Conservation (phyloP, 1,140 invertebrate genomes). For the Dufourea novaeangliae region DNA sequence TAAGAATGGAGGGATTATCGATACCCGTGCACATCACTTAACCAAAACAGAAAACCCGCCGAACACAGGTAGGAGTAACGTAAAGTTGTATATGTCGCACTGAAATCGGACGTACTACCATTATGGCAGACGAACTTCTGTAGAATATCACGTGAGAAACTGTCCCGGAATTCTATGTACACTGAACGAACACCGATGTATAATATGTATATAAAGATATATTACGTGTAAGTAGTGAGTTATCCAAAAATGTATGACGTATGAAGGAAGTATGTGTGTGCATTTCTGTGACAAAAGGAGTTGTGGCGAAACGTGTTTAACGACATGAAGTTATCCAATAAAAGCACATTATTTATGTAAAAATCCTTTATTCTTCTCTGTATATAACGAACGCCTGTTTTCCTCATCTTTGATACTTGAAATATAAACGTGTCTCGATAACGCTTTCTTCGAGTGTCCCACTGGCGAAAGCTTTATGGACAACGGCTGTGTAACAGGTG, state of each 20-base stretch:
- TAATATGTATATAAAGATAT: conserved; percentile 73
- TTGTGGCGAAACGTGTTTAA: conserved; percentile 55
- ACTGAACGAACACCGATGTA: conserved; percentile 61
- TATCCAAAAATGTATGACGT: conserved; percentile 35
- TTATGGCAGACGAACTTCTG: conserved; percentile 2
- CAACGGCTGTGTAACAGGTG: background rate
- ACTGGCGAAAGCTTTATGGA: no score
- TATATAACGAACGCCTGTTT: conserved; percentile 7
- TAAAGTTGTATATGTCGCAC: background rate
- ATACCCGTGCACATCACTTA: background rate
- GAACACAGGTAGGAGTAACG: background rate
- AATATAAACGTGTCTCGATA: conserved; percentile 19
- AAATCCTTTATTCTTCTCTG: conserved; percentile 56
- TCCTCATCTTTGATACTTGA: background rate
- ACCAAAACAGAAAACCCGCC: background rate
- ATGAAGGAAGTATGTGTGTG: conserved; percentile 47
- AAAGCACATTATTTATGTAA: conserved; percentile 72
- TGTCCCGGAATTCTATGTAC: conserved; percentile 18
- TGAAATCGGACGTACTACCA: background rate
- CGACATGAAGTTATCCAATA: conserved; percentile 67
- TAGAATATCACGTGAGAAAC: conserved; percentile 22
- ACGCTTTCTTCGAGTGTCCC: background rate
- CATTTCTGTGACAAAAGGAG: conserved; percentile 57
- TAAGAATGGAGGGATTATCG: background rate
- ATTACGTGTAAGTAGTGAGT: conserved; percentile 65